Evolutionary conservation across 2,888 invertebrate genomes (phyloP).

Genomic region (Macrosoma leucophasiata): DNA sequence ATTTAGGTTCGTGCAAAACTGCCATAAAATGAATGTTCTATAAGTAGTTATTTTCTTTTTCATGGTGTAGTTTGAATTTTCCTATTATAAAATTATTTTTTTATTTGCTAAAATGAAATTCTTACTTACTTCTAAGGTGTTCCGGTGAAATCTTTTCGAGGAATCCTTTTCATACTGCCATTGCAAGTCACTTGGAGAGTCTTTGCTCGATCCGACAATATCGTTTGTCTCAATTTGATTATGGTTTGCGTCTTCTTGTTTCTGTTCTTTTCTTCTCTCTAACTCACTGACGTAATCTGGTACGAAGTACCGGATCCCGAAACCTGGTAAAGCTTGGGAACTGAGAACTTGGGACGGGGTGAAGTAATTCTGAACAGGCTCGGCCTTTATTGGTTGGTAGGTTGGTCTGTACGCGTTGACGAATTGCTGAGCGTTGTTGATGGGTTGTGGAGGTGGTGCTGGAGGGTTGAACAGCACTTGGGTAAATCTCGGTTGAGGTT

Average conservation of each 20-base stretch:
- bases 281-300: constrained; percentile 42
- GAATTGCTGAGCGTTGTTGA: constrained; percentile 58
- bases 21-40: too few species aligned
- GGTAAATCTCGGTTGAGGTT: constrained; percentile 60
- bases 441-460: constrained; percentile 32
- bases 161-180: constrained; percentile 64
- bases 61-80: too few species aligned
- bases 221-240: constrained; percentile 53
- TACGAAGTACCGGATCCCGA: constrained; percentile 59
- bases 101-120: too few species aligned
- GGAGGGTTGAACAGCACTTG: constrained; percentile 45
- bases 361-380: constrained; percentile 39
- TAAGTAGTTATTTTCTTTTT: too few species aligned
- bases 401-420: constrained; percentile 56
- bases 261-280: constrained; percentile 34
- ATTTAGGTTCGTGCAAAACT: too few species aligned
- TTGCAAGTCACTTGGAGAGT: constrained; percentile 47
- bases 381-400: constrained; percentile 36
- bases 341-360: constrained; percentile 49
- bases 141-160: constrained; percentile 42
- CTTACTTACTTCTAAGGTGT: constrained; percentile 39
- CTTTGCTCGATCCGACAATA: constrained; percentile 34
- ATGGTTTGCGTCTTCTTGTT: constrained; percentile 51
- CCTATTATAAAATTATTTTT: too few species aligned
- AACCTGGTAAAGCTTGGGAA: constrained; percentile 56